Evolutionary conservation across 2,888 invertebrate genomes (phyloP).

Genomic region (Tuta absoluta): DNA sequence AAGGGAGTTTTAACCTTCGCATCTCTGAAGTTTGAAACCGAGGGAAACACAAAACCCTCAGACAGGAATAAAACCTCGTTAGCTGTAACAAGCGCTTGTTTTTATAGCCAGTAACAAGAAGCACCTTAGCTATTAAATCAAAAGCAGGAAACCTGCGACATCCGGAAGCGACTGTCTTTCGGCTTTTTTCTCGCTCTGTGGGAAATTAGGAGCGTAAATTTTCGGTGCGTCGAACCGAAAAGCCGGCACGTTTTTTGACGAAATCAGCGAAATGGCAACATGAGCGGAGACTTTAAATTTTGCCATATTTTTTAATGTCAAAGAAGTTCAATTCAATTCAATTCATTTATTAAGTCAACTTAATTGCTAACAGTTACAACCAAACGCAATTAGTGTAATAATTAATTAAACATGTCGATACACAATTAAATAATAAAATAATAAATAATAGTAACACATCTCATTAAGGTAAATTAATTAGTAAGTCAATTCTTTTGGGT

Average conservation of each 20-base stretch:
- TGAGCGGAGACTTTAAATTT: conserved; percentile 23
- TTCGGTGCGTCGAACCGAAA: conserved; percentile 51
- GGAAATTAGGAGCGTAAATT: conserved; percentile 48
- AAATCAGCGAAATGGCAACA: conserved; percentile 36
- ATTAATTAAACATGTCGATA: too few species aligned
- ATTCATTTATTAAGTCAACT: too few species aligned
- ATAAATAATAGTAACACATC: too few species aligned
- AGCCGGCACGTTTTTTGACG: conserved; percentile 40
- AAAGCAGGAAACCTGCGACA: conserved; percentile 56
- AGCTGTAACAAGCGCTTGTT: conserved; percentile 28
- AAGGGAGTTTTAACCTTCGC: too few species aligned
- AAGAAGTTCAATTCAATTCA: too few species aligned
- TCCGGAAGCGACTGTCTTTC: conserved; percentile 52
- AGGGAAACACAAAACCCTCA: not conserved
- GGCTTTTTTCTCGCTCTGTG: conserved; percentile 44
- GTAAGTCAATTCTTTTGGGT: too few species aligned
- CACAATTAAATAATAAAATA: too few species aligned
- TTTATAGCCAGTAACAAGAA: conserved; percentile 34
- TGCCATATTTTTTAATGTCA: too few species aligned
- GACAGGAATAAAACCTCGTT: conserved; percentile 15
- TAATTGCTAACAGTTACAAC: too few species aligned
- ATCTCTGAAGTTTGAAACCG: too few species aligned
- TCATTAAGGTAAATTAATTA: too few species aligned
- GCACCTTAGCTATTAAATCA: conserved; percentile 44
- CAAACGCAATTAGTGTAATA: too few species aligned